Conservation (phyloP, 2,113 vertebrate species). For the Craseonycteris thonglongyai region DNA sequence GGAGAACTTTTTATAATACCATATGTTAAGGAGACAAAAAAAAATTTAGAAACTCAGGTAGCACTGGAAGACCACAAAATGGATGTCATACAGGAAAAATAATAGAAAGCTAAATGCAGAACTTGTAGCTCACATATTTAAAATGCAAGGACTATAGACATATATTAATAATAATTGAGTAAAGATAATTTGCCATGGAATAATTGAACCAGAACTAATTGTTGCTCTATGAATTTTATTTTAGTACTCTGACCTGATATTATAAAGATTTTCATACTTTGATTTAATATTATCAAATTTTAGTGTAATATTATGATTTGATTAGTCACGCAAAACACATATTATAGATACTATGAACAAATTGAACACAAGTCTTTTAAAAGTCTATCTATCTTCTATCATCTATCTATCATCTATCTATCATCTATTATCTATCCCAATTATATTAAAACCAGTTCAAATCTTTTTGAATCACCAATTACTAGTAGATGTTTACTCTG, state of each 20-base stretch:
- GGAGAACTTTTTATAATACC: neutral
- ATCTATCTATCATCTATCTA: too few species aligned
- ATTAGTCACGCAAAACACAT: neutral
- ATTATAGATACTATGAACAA: neutral
- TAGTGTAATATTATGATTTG: neutral
- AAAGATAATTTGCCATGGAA: slow-evolving; percentile 72
- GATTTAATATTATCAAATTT: slow-evolving; percentile 27
- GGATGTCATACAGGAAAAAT: neutral
- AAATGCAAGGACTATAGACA: slow-evolving; percentile 77
- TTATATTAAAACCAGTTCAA: slow-evolving; percentile 8
- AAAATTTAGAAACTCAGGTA: neutral
- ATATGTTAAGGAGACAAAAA: neutral
- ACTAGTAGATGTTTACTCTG: neutral
- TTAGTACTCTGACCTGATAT: slow-evolving; percentile 64
- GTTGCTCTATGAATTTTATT: slow-evolving; percentile 73
- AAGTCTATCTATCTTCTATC: too few species aligned
- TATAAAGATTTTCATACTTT: slow-evolving; percentile 24
- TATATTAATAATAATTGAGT: slow-evolving; percentile 80
- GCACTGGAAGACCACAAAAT: neutral
- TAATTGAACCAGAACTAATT: slow-evolving; percentile 78
- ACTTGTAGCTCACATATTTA: slow-evolving; percentile 70
- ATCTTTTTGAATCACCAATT: neutral
- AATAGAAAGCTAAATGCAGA: slow-evolving; percentile 68
- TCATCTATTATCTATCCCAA: neutral
- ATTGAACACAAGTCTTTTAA: neutral